Evolutionary conservation across 1,140 invertebrate species (phyloP), one percentile per base, ranked within the genome.

Genomic region (Drosophila insularis): DNA sequence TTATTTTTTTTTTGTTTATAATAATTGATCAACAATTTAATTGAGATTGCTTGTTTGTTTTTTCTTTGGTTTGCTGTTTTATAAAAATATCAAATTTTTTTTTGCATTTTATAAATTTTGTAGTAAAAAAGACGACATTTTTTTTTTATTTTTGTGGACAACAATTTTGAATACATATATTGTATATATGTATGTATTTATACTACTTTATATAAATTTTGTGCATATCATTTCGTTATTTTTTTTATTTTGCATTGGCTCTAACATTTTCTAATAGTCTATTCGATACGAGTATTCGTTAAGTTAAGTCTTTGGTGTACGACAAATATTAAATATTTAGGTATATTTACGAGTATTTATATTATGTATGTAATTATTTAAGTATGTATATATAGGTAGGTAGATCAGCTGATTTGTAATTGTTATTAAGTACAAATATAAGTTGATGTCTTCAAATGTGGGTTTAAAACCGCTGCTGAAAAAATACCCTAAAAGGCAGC

Each of bases 11-110:
- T 5, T 27, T 66, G 79, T 76, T 74, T 79, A 80, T 68, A 89
- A 87, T 77, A 82, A 63, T 75, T 87, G 53, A 80, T 54, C 75
- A 78, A 78, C 79, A 68, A 75, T 8, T 50, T 21, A 10, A 21
- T 50, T 50, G 43, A 50, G 43, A 21, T 21, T 50, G 17, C 19
- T 60, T 50, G 60, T 55, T 72, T 61, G 5, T 46, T 55, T 50
- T 55, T 73, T 63, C 50, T 40, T 59, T 59, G 27, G 27, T 27
- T 61, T 58, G 23, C 40, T 5, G 27, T 60, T 61, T 67, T 71
- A 87, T 89, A 86, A 86, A 86, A 86, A 86, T 86, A 86, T 87
- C 78, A 86, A 86, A 87, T 81, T 67, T 55, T 61, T 61, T 71
- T 71, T 27, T 43, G 59, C 54, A 54, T 74, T 62, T 74, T 56